Evolutionary conservation across 2,888 invertebrate species (phyloP), one percentile per base, ranked within the genome.

Genomic region (Eutolmus rufibarbis): DNA sequence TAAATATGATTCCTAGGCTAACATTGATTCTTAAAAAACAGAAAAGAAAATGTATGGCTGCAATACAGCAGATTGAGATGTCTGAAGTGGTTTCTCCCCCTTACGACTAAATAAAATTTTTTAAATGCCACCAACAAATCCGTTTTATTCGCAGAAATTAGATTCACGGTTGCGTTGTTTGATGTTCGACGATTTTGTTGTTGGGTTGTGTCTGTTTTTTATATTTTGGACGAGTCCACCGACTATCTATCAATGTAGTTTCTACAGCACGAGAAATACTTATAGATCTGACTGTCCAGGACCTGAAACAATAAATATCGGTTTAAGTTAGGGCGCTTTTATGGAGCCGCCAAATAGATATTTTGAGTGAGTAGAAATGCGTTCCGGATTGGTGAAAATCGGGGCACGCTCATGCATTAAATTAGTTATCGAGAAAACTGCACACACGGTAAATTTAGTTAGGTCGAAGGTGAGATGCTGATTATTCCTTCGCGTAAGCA

Each of bases 211-310:
- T 28, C 8, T 76, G 76, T 2, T 74, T 51, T 43, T 66, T 4
- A 40, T 56, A 4, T 34, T 19, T 74, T 74, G 46, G 85, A 85
- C 85, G 74, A 85, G 74, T 74, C 78, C 66, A 23, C 23, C 12
- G 51, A 28, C 37, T 81, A 66, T 43, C 92, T 92, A 92, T 46
- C 91, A 92, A 92, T 92, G 91, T 89, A 92, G 66, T 92, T 92
- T 92, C 92, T 92, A 92, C 92, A 57, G 16, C 46, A 19, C 8
- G 23, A 85, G 85, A 92, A 92, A 92, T 91, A 92, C 92, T 94
- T 94, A 94, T 93, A 94, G 93, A 93, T 94, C 94, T 91, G 94
- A 94, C 92, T 94, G 94, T 91, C 94, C 94, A 91, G 94, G 94
- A 93, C 94, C 94, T 94, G 93, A 89, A 94, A 94, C 89, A 90